Percentiles rank a stretch among this genome's conserved stretches.
phyloP scores from a whole-genome alignment of 2,888 invertebrate species.

The Chalcis sispes region DNA sequence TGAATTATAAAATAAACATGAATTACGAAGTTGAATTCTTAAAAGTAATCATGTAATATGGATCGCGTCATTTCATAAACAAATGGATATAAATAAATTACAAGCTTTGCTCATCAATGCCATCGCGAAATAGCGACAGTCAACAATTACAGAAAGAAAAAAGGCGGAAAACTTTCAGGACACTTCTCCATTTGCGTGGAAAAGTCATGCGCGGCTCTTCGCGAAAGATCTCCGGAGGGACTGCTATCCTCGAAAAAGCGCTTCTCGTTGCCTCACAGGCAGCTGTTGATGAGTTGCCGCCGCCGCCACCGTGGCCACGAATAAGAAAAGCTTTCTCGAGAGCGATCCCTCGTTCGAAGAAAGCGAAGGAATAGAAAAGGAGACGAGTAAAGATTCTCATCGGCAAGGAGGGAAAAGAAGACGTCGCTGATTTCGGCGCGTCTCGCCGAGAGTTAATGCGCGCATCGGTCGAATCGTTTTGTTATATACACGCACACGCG shows the following conservation, averaged over 20 bases:
- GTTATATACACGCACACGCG: conserved; percentile 39
- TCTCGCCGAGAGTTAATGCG: conserved; percentile 54
- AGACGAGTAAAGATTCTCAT: too few species aligned
- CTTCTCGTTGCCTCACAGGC: background rate
- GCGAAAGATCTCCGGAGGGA: background rate
- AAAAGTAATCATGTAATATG: conserved; percentile 39
- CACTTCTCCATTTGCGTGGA: background rate
- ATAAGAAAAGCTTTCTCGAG: background rate
- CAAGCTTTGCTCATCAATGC: background rate
- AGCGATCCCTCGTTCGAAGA: conserved; percentile 44
- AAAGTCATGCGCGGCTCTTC: too few species aligned
- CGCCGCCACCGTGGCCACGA: too few species aligned
- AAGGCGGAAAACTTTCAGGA: conserved; percentile 4
- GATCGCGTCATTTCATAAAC: conserved; percentile 5
- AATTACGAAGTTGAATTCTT: background rate
- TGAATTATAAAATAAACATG: too few species aligned
- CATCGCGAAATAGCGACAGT: too few species aligned
- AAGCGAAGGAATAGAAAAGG: conserved; percentile 29
- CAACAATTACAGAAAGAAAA: conserved; percentile 1
- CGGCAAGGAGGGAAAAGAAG: background rate
- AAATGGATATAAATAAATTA: background rate
- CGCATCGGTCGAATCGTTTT: conserved; percentile 48
- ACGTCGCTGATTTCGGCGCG: conserved; percentile 45
- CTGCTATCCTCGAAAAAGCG: background rate
- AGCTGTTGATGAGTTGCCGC: conserved; percentile 25